Base-by-base conservation (phyloP, 2,888 invertebrate genomes). In the Apomyelois bistriatella region DNA sequence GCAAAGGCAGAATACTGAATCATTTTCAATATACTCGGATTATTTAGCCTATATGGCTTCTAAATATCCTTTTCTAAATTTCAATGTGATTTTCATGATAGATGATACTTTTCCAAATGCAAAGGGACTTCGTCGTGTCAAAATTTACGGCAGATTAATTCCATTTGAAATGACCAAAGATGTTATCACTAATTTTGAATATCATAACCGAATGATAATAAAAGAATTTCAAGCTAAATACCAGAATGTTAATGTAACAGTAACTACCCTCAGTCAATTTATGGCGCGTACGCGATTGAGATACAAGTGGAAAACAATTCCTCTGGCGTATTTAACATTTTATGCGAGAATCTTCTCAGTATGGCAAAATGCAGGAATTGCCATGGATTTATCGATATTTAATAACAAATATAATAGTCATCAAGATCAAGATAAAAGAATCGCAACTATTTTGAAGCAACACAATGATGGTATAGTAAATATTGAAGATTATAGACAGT, bases 321-420 rank as follows among this genome's bases (percentile, higher is more conserved):
- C 90, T n/a, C 59, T 70, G 0, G 62, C 76, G 6, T 79, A 88
- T 56, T 64, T 90, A 13, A 65, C 88, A 15, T 92, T 93, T 65
- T 91, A 92, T 40, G 77, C 88, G 0, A 78, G 93, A 60, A 74
- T 91, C 22, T 76, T 86, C 56, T 81, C 91, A 41, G 77, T 92
- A 22, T 93, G 92, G 92, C 84, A 91, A 65, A 79, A 80, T 58
- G 92, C 91, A 7, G 93, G 93, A 1, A 76, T 92, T 6, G 81
- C 79, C 0, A 73, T 90, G 54, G 86, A 89, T 53, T 68, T 89
- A 22, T 57, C 53, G 13, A 61, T 60, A 0, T 79, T 73, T 36
- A 82, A 79, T 58, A 70, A 76, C 36, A 60, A 70, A 30, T 78
- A 54, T 52, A 68, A 65, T 16, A 75, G 59, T 53, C 67, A 58